Evolutionary conservation across 2,888 invertebrate genomes (phyloP).

Genomic region (Erebia aethiops): DNA sequence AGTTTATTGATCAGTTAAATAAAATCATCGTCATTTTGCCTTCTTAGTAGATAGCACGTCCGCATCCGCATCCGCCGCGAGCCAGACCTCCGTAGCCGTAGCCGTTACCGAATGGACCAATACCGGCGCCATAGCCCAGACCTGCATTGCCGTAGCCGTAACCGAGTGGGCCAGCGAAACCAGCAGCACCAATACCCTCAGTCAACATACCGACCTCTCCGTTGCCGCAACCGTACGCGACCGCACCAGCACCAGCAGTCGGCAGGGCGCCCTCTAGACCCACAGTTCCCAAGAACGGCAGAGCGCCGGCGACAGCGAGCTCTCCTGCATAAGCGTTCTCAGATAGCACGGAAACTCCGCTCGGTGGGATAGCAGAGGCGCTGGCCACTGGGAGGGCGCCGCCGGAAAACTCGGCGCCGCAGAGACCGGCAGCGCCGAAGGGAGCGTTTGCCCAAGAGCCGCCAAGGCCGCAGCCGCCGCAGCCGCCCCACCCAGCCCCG

Average conservation of each 20-base stretch:
- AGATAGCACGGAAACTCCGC: constrained; percentile 49
- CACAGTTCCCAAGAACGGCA: constrained; percentile 54
- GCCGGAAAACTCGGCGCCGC: constrained; percentile 37
- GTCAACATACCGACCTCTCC: constrained; percentile 43
- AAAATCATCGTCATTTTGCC: too few species aligned
- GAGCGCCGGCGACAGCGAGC: constrained; percentile 46
- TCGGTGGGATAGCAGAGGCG: constrained; percentile 49
- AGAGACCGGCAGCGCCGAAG: constrained; percentile 27
- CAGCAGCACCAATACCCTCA: constrained; percentile 29
- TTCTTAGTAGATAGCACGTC: constrained; percentile 14
- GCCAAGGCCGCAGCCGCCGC: constrained; percentile 13
- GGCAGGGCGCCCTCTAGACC: constrained; percentile 49
- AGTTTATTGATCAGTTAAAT: too few species aligned
- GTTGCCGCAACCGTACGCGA: constrained; percentile 49
- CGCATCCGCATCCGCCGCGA: constrained; percentile 31
- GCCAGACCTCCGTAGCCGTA: constrained; percentile 17
- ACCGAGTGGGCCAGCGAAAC: constrained; percentile 16
- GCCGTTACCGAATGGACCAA: constrained; percentile 30
- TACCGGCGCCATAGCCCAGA: constrained; percentile 29
- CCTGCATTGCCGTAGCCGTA: constrained; percentile 18
- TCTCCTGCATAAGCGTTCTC: constrained; percentile 51
- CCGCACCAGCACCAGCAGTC: constrained; percentile 46
- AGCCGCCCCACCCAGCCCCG: constrained; percentile 28
- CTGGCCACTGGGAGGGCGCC: constrained; percentile 43
- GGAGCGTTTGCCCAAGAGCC: constrained; percentile 14